Evolutionary conservation across 2,888 invertebrate genomes (phyloP), one percentile per base, ranked within the genome.

Genomic region (Serrognathus titanus): DNA sequence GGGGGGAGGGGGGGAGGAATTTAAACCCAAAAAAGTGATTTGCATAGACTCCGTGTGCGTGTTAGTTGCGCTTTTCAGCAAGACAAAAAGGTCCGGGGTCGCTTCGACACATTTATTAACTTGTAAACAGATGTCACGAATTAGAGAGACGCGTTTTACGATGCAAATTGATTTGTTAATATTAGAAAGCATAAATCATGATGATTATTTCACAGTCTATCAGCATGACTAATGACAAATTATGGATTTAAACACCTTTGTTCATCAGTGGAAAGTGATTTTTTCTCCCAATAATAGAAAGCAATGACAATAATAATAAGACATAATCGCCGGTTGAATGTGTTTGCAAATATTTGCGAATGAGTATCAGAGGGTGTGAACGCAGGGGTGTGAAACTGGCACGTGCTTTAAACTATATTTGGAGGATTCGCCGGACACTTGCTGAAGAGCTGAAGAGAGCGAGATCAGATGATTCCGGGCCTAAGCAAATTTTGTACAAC

Each of bases 341-440:
- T 62, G 48, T 66, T 55, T 13, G 62, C 65, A 68, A 70, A 70
- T 70, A 70, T 70, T 69, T 63, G 65, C 67, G 48, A 39, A 58
- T 50, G 37, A 39, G 50, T 48, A 45, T 46, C 37, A 48, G 48
- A 49, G 49, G 49, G 12, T 41, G 24, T n/a, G 41, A 36, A 41
- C 35, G 41, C 41, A 36, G 12, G n/a, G 13, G 16, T 53, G 46
- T 58, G 57, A 56, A 53, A 49, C 12, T n/a, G 13, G 50, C 40
- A 38, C 55, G 60, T 58, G 60, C 39, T 20, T 12, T 10, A 38
- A 35, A 40, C 20, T 31, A 13, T n/a, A 20, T 51, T 9, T 13
- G 37, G 20, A 43, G 53, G 58, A 55, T 58, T 54, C 49, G 39
- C 31, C 4, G 24, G 24, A 31, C 24, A 31, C 24, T 31, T 31